A percentile compares a stretch with the other conserved stretches of the same genome.
These are phyloP conservation scores for Nebria brevicollis DNA, from an alignment of 2,888 invertebrate species.

Conservation along the genomic window DNA sequence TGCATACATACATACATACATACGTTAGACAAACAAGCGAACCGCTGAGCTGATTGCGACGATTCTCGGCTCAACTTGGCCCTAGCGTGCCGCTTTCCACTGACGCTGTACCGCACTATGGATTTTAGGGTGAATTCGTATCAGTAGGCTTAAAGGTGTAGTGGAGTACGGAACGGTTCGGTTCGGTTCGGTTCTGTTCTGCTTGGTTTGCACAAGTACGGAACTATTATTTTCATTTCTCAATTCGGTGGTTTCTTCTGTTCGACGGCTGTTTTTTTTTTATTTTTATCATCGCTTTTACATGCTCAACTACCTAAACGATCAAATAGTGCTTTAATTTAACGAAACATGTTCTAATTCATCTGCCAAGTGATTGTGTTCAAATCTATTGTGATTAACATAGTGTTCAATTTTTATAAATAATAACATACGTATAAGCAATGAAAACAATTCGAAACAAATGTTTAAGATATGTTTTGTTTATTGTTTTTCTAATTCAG, in stretches of 20 bases:
- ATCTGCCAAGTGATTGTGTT: constrained; percentile 43
- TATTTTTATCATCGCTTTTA: constrained; percentile 12
- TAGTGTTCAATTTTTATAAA: constrained; percentile 30
- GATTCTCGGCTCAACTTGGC: constrained; percentile 46
- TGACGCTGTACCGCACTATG: constrained; percentile 58
- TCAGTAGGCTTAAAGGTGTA: constrained; percentile 61
- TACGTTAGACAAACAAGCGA: constrained; percentile 35
- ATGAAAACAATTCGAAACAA: constrained; percentile 3
- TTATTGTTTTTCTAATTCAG: neutral
- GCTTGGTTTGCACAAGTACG: constrained; percentile 49
- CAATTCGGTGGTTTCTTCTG: constrained; percentile 30
- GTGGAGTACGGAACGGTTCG: constrained; percentile 57
- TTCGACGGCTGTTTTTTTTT: constrained; percentile 1
- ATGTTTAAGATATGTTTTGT: constrained; percentile 10
- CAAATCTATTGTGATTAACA: constrained; percentile 38
- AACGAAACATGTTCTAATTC: neutral
- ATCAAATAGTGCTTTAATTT: constrained; percentile 7
- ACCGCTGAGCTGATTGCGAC: constrained; percentile 41
- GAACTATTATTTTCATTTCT: constrained; percentile 57
- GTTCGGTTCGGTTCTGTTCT: constrained; percentile 52
- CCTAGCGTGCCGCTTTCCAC: constrained; percentile 51
- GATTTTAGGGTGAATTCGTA: constrained; percentile 61
- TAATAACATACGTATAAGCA: neutral
- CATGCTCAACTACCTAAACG: constrained; percentile 10
- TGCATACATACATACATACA: neutral